These are phyloP conservation scores for Macrobrachium nipponense DNA, from an alignment of 1,140 invertebrate genomes.

Conservation along the genomic window DNA sequence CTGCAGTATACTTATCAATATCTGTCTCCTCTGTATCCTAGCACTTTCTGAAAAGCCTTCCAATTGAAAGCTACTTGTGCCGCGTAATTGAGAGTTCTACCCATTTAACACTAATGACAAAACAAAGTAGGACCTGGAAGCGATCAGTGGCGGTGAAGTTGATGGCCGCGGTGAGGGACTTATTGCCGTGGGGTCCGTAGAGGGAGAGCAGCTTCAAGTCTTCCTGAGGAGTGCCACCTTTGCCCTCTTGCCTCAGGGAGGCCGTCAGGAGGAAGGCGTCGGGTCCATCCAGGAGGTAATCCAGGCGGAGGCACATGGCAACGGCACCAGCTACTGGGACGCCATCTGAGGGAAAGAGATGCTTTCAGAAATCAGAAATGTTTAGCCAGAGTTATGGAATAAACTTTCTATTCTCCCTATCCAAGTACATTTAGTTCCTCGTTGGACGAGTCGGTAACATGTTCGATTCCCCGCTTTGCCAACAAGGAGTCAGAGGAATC, in stretches of 20 bases:
- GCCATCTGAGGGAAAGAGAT: not conserved
- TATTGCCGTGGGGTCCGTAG: slow-evolving; percentile 47
- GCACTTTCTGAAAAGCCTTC: no score
- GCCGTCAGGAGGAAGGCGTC: slow-evolving; percentile 47
- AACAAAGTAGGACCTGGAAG: slow-evolving; percentile 10
- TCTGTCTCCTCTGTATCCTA: no score
- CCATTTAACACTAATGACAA: not conserved
- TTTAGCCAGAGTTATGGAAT: not conserved
- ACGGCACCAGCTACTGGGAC: not conserved
- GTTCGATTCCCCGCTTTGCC: no score
- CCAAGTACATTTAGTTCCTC: no score
- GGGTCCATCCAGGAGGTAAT: slow-evolving; percentile 46
- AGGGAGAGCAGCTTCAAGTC: not conserved
- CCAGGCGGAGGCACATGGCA: slow-evolving; percentile 27
- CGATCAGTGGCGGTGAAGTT: slow-evolving; percentile 36
- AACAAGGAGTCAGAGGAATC: no score
- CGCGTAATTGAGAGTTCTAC: no score
- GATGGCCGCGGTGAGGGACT: slow-evolving; percentile 38
- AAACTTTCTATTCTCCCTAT: no score
- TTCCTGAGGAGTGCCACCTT: not conserved
- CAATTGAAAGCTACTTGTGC: no score
- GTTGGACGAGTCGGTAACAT: no score
- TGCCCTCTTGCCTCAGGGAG: slow-evolving; percentile 13
- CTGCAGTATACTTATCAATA: no score
- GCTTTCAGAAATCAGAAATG: not conserved